Base-by-base conservation (phyloP, 1,140 invertebrate genomes). In the Ips typographus region DNA sequence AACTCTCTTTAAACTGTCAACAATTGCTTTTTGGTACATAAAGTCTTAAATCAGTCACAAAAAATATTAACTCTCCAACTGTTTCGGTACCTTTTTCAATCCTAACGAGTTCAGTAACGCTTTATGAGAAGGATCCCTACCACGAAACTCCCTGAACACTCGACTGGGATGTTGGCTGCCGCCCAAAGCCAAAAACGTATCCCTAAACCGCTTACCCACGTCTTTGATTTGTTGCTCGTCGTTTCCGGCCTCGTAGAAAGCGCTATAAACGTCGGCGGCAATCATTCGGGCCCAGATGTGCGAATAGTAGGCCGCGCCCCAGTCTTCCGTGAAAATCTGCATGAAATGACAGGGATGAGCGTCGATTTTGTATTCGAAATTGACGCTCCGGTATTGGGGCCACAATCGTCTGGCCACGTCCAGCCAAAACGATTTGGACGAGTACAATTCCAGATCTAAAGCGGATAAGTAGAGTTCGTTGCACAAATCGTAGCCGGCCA, bases 141-240 rank as follows among this genome's bases (percentile, higher is more conserved):
- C 96, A 74, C 93, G 84, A 80, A 98, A 98, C 75, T 89, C 85
- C 65, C 95, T 85, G 80, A 98, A 98, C 3, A 95, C 85, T 84
- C 96, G 92, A 72, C 84, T 88, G 0, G 92, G 87, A 72, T 91
- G 86, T 72, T 88, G 87, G 69, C 87, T 89, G 3, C 95, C 94
- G 5, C 94, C 94, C 7, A 89, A 82, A 1, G 90, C 83, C n/a
- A 98, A 83, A 80, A 93, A 96, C 2, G 94, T 96, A 60, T 94
- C 89, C 70, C 90, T 87, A 77, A 93, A 98, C 66, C 94, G 84
- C 68, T 83, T 83, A 0, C 88, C 89, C 4, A 90, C 84, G 42
- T 84, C 79, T 37, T 79, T 66, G 44, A 85, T 77, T 67, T 86
- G 80, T 36, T 85, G 79, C 4, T 84, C 80, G 5, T 83, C 78